Conservation (phyloP, 2,888 invertebrate genomes). For the Abscondita cerata region DNA sequence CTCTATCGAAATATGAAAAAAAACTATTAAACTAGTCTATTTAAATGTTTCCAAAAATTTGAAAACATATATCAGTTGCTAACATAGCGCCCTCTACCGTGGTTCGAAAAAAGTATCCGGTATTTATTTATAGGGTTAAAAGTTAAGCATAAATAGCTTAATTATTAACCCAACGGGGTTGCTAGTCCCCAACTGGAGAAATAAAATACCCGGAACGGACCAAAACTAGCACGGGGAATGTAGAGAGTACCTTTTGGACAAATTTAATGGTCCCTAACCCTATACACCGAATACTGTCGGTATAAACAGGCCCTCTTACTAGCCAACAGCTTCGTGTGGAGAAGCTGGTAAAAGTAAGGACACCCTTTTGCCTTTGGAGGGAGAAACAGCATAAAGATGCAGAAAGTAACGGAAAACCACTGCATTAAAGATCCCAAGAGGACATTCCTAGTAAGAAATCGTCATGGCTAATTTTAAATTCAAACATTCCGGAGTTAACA, state of each 20-base stretch:
- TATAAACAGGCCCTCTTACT: neutral
- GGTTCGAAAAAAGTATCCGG: no score
- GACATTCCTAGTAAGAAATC: neutral
- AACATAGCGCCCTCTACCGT: no score
- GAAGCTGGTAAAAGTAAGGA: neutral
- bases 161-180: neutral
- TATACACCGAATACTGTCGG: neutral
- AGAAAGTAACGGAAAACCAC: neutral
- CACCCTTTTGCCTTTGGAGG: neutral
- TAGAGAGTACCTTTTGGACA: neutral
- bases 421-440: neutral
- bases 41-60: no score
- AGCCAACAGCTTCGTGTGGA: neutral
- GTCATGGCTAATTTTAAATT: neutral
- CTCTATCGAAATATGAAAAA: no score
- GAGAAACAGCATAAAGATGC: neutral
- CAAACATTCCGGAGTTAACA: no score
- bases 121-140: no score
- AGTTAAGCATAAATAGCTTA: no score
- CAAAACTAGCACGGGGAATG: neutral
- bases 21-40: no score
- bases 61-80: no score
- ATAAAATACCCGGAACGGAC: neutral
- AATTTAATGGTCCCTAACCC: neutral
- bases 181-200: neutral